Evolutionary conservation across 2,888 invertebrate genomes (phyloP).

Genomic region (Cremastinae sp.): DNA sequence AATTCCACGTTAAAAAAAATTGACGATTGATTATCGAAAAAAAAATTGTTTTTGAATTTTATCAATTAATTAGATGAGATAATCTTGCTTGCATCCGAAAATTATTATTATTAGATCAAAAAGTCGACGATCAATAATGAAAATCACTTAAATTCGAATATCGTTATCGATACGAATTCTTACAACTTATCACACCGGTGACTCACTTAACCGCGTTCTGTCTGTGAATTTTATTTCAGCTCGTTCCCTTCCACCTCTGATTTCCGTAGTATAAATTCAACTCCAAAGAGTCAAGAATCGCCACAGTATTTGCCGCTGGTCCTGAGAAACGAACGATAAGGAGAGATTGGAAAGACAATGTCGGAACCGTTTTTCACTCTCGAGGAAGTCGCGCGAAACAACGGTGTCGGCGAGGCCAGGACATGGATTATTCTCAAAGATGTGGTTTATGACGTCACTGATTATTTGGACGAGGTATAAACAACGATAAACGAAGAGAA

Average conservation of each 20-base stretch:
- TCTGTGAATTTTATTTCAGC: constrained; percentile 5
- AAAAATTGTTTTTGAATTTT: too few relatives aligned
- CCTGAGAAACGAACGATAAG: not conserved
- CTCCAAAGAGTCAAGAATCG: not conserved
- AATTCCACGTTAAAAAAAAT: too few relatives aligned
- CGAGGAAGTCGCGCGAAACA: constrained; percentile 83
- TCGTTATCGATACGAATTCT: too few relatives aligned
- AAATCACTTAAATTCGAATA: too few relatives aligned
- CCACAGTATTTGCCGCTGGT: constrained; percentile 20
- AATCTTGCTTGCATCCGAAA: too few relatives aligned
- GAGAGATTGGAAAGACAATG: constrained; percentile 37
- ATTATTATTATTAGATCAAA: too few relatives aligned
- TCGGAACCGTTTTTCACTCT: constrained; percentile 61
- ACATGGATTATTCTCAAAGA: constrained; percentile 86
- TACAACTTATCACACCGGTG: too few relatives aligned
- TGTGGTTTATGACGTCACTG: constrained; percentile 86
- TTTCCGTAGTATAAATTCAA: constrained; percentile 24
- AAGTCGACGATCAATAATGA: too few relatives aligned
- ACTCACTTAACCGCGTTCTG: too few relatives aligned
- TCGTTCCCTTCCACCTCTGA: not conserved
- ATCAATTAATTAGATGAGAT: too few relatives aligned
- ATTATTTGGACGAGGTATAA: constrained; percentile 83
- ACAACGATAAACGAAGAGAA: constrained; percentile 10
- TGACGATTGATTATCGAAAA: too few relatives aligned
- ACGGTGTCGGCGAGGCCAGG: constrained; percentile 82